Conservation (phyloP, 2,113 vertebrate genomes). For the Meriones unguiculatus region DNA sequence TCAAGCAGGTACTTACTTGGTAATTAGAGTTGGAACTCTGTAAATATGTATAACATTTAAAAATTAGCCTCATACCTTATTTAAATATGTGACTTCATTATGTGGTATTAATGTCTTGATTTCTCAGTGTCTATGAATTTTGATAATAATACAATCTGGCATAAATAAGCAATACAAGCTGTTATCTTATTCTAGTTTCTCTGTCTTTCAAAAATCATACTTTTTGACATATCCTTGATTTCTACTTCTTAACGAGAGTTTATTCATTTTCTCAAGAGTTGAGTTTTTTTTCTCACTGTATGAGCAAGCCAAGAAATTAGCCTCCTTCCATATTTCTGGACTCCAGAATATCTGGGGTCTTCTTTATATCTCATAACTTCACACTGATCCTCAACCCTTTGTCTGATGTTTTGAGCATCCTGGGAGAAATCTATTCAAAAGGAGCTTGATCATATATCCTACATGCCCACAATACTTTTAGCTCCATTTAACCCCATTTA, state of each 20-base stretch:
- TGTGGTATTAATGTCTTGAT: slow-evolving; percentile 5
- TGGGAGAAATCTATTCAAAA: background rate
- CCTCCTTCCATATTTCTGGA: background rate
- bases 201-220: background rate
- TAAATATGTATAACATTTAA: slow-evolving; percentile 59
- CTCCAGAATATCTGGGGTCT: background rate
- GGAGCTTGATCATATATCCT: background rate
- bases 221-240: slow-evolving; percentile 3
- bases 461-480: background rate
- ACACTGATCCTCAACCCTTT: background rate
- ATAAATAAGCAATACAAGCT: background rate
- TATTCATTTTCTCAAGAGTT: slow-evolving; percentile 7
- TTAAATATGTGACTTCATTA: slow-evolving; percentile 54
- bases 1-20: slow-evolving; percentile 43
- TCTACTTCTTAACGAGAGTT: background rate
- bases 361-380: background rate
- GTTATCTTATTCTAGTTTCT: background rate
- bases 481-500: background rate
- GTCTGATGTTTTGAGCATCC: background rate
- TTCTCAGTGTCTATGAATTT: slow-evolving; percentile 22
- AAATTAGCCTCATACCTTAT: slow-evolving; percentile 45
- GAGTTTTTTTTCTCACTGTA: slow-evolving; percentile 18
- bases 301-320: background rate
- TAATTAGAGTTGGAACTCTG: slow-evolving; percentile 46
- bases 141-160: background rate